Base-by-base conservation (phyloP, 2,888 invertebrate genomes). In the Mesoligia furuncula region DNA sequence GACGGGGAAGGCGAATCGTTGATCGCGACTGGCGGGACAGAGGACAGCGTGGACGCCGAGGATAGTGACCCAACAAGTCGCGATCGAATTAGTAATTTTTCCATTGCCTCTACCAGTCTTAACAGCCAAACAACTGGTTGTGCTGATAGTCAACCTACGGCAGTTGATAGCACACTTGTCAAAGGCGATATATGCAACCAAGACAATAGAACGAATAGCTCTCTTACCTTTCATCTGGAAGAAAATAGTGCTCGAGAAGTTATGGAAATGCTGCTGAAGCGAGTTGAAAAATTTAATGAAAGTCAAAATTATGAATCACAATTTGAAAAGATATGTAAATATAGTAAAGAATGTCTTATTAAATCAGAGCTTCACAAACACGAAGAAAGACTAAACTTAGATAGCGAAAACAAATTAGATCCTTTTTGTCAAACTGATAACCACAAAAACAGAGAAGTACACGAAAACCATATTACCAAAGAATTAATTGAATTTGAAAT, bases 401-500 rank as follows among this genome's bases (percentile, higher is more conserved):
- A 92, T 81, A 86, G 83, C 84, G 93, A 93, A 79, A 90, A 85
- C 54, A 83, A 89, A 83, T 80, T 84, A 72, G 82, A 83, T 77
- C 65, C 48, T 31, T 71, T 86, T 64, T 77, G 78, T 77, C 68
- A 69, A 72, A 78, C 67, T 27, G 87, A 85, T 59, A 80, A 73
- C 65, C 67, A 81, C 61, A 90, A 88, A 80, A 90, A 87, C 79
- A 92, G 92, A 67, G 89, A 91, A 45, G 85, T 86, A 48, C 87
- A 89, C 42, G 90, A 89, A 77, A 94, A 91, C 75, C 89, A 92
- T 73, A 90, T 92, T 73, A 91, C 91, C 80, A 93, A 95, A 88
- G 95, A 95, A 85, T 87, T 92, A 73, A 84, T 90, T 51, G 92
- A 94, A 76, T 89, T 91, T 85, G 93, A 94, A 84, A 79, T 90